Evolutionary conservation across 2,113 vertebrate genomes (phyloP), one percentile per base, ranked within the genome.

Genomic region (Tretioscincus oriximinensis): DNA sequence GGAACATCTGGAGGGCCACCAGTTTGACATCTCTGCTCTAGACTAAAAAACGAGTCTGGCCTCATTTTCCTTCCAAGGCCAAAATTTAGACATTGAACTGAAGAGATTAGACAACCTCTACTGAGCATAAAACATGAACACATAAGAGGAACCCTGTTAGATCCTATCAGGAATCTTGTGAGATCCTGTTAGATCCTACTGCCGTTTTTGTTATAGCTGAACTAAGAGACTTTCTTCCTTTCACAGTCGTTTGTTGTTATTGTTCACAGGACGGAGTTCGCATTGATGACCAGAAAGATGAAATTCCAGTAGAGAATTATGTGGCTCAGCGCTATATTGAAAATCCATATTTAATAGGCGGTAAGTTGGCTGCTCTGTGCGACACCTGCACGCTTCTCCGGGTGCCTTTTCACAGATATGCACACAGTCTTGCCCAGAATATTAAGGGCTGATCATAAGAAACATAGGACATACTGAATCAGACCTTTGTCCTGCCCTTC

Each of bases 281-380:
- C 51, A 82, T 94, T 28, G 97, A 97, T n/a, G 96, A 98, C 70
- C 96, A 96, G 90, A 97, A 92, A 88, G 96, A 97, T 31, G 95
- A 96, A 67, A 86, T 92, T 58, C 95, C 96, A 2, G 95, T 97
- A 87, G 97, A 98, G 91, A 97, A 91, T 89, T 98, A 98, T 0
- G 97, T 98, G 24, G 97, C 94, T 29, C 97, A 98, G 84, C 95
- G 96, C 58, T 98, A 98, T 54, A 96, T 98, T 22, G 97, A 98
- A 89, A 97, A 97, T 71, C 97, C 97, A 4, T 98, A 98, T 89
- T 90, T 98, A 41, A 96, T 98, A 51, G 95, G 95, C 90, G 97
- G 97, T 97, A 76, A 86, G 87, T 20, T 6, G 65, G 24, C 31
- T 0, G 14, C 9, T 65, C 4, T 6, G 18, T 35, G 35, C n/a